Evolutionary conservation across 2,113 vertebrate genomes (phyloP).

Genomic region (Tachysurus fulvidraco): DNA sequence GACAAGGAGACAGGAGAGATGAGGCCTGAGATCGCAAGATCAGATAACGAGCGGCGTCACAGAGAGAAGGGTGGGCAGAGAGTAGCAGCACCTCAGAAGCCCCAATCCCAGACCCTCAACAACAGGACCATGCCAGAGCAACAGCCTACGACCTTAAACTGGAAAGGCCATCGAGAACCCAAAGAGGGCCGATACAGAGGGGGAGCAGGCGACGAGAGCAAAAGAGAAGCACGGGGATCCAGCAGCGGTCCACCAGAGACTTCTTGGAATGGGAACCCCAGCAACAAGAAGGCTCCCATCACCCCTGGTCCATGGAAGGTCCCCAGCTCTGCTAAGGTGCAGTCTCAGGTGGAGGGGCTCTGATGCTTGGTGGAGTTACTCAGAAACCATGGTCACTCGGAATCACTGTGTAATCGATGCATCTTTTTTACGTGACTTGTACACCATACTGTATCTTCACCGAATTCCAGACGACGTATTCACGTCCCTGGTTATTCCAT

Average conservation of each 20-base stretch:
- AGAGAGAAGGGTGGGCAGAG: conserved; percentile 61
- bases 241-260: conserved; percentile 67
- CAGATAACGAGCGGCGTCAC: conserved; percentile 57
- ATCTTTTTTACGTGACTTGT: conserved; percentile 22
- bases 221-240: conserved; percentile 65
- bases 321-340: conserved; percentile 77
- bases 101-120: conserved; percentile 52
- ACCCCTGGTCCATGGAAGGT: conserved; percentile 94
- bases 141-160: conserved; percentile 47
- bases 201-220: conserved; percentile 49
- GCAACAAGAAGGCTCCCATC: conserved; percentile 79
- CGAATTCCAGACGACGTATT: not conserved
- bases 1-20: conserved; percentile 60
- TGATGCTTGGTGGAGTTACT: conserved; percentile 34
- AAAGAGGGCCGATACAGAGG: conserved; percentile 46
- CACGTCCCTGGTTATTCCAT: not conserved
- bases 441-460: not conserved
- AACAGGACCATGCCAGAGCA: conserved; percentile 57
- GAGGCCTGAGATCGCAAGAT: conserved; percentile 49
- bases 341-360: conserved; percentile 64
- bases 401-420: conserved; percentile 51
- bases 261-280: conserved; percentile 64
- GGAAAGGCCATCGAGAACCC: conserved; percentile 50
- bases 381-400: not conserved
- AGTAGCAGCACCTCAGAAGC: conserved; percentile 52